Conservation (phyloP, 2,113 vertebrate genomes). For the Grammomys surdaster region DNA sequence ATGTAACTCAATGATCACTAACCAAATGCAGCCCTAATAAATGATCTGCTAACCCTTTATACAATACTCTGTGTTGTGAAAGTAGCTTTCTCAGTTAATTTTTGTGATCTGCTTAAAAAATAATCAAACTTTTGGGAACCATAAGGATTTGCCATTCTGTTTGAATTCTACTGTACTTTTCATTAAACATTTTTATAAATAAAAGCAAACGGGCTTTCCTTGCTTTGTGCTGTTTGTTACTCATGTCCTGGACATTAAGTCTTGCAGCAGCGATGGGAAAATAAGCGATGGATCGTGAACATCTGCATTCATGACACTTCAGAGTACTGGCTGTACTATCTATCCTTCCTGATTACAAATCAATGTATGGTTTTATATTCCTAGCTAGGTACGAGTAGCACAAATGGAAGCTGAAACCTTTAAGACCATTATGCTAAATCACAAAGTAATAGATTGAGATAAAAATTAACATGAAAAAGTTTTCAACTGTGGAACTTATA, state of each 20-base stretch:
- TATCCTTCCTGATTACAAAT: constrained; percentile 80
- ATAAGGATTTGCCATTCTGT: constrained; percentile 86
- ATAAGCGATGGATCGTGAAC: constrained; percentile 80
- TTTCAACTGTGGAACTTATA: constrained; percentile 40
- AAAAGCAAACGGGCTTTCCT: constrained; percentile 60
- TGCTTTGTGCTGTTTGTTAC: constrained; percentile 78
- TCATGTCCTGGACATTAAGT: constrained; percentile 81
- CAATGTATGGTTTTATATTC: constrained; percentile 80
- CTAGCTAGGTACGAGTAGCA: constrained; percentile 78
- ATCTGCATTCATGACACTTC: constrained; percentile 76
- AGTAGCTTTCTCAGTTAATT: constrained; percentile 88
- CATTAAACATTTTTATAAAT: constrained; percentile 83
- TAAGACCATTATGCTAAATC: constrained; percentile 73
- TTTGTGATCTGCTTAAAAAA: constrained; percentile 87
- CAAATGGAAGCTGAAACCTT: constrained; percentile 75
- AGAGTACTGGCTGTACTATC: constrained; percentile 67
- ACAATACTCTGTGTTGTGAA: constrained; percentile 83
- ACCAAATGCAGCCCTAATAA: constrained; percentile 83
- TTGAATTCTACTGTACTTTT: constrained; percentile 86
- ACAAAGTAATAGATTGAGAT: constrained; percentile 71
- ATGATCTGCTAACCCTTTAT: constrained; percentile 83
- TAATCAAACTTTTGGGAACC: constrained; percentile 87
- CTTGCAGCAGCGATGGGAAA: constrained; percentile 71
- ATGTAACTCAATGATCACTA: constrained; percentile 81
- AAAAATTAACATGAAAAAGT: constrained; percentile 77